phyloP scores from a whole-genome alignment of 2,888 invertebrate species.

The Entomobrya proxima region DNA sequence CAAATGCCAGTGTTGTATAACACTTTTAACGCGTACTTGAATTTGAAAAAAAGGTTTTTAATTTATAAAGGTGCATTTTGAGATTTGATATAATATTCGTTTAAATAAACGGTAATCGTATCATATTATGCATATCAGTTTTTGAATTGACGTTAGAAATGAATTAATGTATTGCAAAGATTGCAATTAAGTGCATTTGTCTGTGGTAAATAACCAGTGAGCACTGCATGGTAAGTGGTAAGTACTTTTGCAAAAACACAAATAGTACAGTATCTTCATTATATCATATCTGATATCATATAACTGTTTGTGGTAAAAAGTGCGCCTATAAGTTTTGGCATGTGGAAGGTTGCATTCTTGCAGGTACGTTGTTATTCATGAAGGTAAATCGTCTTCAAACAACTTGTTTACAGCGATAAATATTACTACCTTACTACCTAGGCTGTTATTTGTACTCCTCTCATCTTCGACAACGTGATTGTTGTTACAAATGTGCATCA shows the following conservation, averaged over 20 bases:
- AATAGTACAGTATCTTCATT: too few relatives aligned
- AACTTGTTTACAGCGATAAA: slow-evolving; percentile 4
- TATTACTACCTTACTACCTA: neutral
- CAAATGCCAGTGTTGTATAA: neutral
- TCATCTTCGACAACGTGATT: slow-evolving; percentile 24
- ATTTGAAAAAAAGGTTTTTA: neutral
- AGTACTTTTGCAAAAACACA: too few relatives aligned
- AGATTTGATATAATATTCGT: neutral
- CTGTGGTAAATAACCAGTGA: neutral
- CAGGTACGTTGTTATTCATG: neutral
- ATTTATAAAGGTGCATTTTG: neutral
- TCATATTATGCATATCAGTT: neutral
- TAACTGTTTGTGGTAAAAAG: too few relatives aligned
- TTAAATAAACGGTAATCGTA: neutral
- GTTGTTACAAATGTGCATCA: slow-evolving; percentile 34
- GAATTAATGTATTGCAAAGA: neutral
- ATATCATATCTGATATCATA: too few relatives aligned
- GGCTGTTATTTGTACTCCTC: neutral
- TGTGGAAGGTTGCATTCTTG: slow-evolving; percentile 7
- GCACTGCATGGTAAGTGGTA: neutral
- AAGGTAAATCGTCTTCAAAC: slow-evolving; percentile 6
- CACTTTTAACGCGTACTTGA: neutral
- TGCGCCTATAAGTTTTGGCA: neutral
- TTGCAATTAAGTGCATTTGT: neutral
- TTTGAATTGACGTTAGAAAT: neutral